Evolutionary conservation across 2,888 invertebrate genomes (phyloP).

Genomic region (Dromius quadrimaculatus): DNA sequence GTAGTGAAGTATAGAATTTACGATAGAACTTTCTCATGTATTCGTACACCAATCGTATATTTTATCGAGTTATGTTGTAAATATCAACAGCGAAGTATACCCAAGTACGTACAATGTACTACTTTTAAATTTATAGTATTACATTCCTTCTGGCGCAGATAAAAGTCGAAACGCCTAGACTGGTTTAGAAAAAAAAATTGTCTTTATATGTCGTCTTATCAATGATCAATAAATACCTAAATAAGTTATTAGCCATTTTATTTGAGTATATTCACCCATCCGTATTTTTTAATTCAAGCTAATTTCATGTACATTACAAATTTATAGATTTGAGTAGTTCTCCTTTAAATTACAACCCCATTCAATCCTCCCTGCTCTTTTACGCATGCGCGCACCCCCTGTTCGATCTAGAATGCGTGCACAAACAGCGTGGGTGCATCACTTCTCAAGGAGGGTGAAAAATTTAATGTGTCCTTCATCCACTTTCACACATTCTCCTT

Average conservation of each 20-base stretch:
- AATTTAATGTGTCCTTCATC: background rate
- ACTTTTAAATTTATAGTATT: slow-evolving; percentile 22
- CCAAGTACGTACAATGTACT: slow-evolving; percentile 22
- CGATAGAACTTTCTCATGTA: slow-evolving; percentile 24
- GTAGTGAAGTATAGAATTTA: slow-evolving; percentile 22
- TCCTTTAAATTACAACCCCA: background rate
- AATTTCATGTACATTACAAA: too few species aligned
- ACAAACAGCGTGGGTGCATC: background rate
- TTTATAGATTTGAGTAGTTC: background rate
- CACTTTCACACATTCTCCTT: background rate
- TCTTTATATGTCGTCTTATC: background rate
- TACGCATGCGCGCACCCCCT: background rate
- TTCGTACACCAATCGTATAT: slow-evolving; percentile 9
- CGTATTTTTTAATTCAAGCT: too few species aligned
- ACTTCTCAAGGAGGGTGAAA: slow-evolving; percentile 3
- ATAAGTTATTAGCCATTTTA: too few species aligned
- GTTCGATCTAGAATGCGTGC: slow-evolving; percentile 10
- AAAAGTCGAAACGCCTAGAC: slow-evolving; percentile 25
- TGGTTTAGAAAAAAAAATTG: background rate
- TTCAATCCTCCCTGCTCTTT: background rate
- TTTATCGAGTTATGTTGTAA: slow-evolving; percentile 30
- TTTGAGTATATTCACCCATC: too few species aligned
- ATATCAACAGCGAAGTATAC: slow-evolving; percentile 23
- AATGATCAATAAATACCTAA: too few species aligned
- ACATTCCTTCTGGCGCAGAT: slow-evolving; percentile 9